A percentile compares a stretch with the other conserved stretches of the same genome.
phyloP scores from a whole-genome alignment of 1,140 invertebrate species.

The Sogatella furcifera region DNA sequence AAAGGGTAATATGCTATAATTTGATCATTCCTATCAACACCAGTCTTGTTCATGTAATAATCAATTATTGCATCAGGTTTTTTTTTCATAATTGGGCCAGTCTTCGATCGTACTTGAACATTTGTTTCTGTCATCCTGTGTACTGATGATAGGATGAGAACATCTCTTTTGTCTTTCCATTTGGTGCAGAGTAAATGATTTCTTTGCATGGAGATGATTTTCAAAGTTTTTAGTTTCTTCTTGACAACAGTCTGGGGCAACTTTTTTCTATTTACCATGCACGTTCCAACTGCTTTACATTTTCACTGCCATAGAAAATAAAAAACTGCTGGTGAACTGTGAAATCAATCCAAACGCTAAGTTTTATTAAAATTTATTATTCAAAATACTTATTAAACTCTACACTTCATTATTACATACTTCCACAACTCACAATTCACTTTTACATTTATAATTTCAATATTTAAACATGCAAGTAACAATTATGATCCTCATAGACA shows the following conservation, averaged over 20 bases:
- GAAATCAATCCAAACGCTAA: not conserved
- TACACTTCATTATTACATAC: too few relatives aligned
- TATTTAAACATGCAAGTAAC: too few relatives aligned
- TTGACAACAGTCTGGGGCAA: constrained; percentile 3
- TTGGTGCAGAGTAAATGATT: too few relatives aligned
- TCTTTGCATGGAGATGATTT: too few relatives aligned
- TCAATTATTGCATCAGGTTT: constrained; percentile 5
- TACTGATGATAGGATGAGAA: not conserved
- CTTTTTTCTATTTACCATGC: not conserved
- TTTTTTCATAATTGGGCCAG: not conserved
- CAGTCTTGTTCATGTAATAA: constrained; percentile 7
- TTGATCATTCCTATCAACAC: constrained; percentile 3
- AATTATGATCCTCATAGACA: too few relatives aligned
- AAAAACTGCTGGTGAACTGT: constrained; percentile 1
- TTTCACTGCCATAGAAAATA: constrained; percentile 2
- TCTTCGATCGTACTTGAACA: not conserved
- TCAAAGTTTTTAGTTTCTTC: not conserved
- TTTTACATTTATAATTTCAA: too few relatives aligned
- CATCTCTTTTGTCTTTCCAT: too few relatives aligned
- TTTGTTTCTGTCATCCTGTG: not conserved
- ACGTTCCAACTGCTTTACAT: not conserved
- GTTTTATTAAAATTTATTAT: too few relatives aligned
- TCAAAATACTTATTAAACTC: too few relatives aligned
- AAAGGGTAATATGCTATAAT: constrained; percentile 3
- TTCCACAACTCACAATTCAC: too few relatives aligned